Evolutionary conservation across 2,113 vertebrate genomes (phyloP).

Genomic region (Rousettus leschenaultii): DNA sequence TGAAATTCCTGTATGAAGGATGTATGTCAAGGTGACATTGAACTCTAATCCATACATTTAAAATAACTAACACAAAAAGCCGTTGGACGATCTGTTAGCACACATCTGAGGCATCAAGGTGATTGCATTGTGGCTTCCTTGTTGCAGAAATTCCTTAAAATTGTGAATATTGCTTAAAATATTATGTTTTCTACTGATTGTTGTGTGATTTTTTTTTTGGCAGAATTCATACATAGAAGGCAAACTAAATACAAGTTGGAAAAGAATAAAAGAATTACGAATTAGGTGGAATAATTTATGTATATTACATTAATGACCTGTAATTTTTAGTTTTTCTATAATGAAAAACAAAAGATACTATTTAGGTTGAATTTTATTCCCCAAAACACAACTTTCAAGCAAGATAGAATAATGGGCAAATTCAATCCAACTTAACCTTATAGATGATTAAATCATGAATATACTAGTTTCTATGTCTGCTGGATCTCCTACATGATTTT

Average conservation of each 20-base stretch:
- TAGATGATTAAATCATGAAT: background rate
- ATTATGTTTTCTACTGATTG: background rate
- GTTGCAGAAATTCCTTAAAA: background rate
- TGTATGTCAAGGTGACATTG: background rate
- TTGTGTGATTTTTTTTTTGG: background rate
- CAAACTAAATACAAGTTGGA: background rate
- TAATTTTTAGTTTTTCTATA: background rate
- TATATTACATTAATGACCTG: background rate
- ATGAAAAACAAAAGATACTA: background rate
- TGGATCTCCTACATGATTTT: background rate
- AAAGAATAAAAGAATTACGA: background rate
- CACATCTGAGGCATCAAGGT: background rate
- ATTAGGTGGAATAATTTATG: background rate
- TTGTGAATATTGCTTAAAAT: background rate
- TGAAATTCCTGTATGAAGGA: background rate
- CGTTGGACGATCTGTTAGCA: background rate
- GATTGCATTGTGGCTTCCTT: background rate
- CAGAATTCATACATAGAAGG: background rate
- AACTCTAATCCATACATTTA: background rate
- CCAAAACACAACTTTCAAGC: background rate
- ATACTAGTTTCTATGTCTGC: background rate
- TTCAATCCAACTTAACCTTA: background rate
- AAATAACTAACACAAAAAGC: background rate
- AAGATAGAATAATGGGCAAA: background rate
- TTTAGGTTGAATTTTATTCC: background rate